Base-by-base conservation (phyloP, 2,797 vertebrate species). In the Halcyon smyrnensis region DNA sequence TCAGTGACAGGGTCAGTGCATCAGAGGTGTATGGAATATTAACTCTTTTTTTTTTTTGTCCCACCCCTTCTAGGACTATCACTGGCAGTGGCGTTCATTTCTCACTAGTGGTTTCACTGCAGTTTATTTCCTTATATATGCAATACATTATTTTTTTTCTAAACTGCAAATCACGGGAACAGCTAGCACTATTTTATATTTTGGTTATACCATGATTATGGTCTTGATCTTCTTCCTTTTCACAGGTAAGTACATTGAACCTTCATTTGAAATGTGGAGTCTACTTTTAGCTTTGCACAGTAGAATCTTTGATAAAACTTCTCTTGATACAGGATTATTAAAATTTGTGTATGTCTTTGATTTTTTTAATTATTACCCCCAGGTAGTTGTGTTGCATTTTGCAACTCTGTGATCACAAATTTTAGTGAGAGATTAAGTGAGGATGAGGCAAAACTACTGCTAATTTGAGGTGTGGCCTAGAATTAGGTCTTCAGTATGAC, bases 81-180 rank as follows among this genome's bases (percentile, higher is more conserved):
- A 99, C 67, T 99, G 99, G 99, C 99, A 99, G 89, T 99, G 99
- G 99, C 99, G 99, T 23, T 99, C 99, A 9, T 99, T 99, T 97
- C 98, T 99, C 53, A 99, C 99, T 37, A 99, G 99, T 20, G 99
- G 99, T 51, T 99, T 99, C 96, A 99, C 99, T 37, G 99, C 99
- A 3, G 98, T 99, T 48, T 99, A 99, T 94, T 99, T 99, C 97
- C 97, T 99, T 89, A 98, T 99, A 69, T 99, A 99, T 77, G 99
- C 99, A 87, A 96, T 99, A 86, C 99, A 99, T 79, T 99, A 99
- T 97, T 99, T 99, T 95, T 99, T 99, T 95, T 99, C 99, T 45
- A 99, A 99, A 97, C 98, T 99, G 75, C 99, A 99, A 96, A 99
- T 99, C 97, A 99, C 98, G 20, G 99, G 99, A 57, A 98, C 99